These are phyloP conservation scores for Sebastes reedi DNA, from an alignment of 2,797 vertebrate genomes.

Conservation along the genomic window DNA sequence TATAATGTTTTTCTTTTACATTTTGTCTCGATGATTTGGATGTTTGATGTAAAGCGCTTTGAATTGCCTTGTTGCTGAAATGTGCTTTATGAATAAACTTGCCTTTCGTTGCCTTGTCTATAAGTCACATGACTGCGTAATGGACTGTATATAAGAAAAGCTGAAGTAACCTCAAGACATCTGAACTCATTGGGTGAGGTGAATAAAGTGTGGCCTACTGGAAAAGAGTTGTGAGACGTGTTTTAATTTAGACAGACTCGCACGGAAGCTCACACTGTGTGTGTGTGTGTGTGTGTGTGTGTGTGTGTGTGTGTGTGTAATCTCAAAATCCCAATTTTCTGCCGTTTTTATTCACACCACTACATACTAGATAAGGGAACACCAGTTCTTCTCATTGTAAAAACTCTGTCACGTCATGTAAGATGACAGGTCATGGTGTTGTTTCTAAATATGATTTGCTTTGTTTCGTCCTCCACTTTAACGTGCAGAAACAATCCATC, in stretches of 20 bases:
- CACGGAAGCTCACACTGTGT: background rate
- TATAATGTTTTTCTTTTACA: no score
- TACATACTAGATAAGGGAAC: background rate
- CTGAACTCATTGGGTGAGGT: background rate
- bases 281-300: no score
- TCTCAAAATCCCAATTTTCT: background rate
- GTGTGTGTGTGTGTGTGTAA: background rate
- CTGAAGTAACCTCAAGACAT: background rate
- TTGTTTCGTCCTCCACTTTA: slow-evolving; percentile 19
- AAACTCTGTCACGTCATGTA: background rate
- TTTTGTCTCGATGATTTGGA: no score
- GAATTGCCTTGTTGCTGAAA: no score
- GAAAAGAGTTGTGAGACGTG: background rate
- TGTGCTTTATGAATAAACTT: no score
- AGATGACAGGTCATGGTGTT: background rate
- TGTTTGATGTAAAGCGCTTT: no score
- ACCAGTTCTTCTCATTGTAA: background rate
- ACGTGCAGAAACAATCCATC: slow-evolving; percentile 27
- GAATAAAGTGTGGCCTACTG: background rate
- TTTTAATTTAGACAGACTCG: background rate
- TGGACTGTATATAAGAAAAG: background rate
- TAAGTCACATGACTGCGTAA: background rate
- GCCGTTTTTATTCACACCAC: background rate
- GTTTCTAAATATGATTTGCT: background rate
- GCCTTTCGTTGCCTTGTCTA: background rate